phyloP scores from a whole-genome alignment of 1,140 invertebrate genomes.

The Bombus balteatus region DNA sequence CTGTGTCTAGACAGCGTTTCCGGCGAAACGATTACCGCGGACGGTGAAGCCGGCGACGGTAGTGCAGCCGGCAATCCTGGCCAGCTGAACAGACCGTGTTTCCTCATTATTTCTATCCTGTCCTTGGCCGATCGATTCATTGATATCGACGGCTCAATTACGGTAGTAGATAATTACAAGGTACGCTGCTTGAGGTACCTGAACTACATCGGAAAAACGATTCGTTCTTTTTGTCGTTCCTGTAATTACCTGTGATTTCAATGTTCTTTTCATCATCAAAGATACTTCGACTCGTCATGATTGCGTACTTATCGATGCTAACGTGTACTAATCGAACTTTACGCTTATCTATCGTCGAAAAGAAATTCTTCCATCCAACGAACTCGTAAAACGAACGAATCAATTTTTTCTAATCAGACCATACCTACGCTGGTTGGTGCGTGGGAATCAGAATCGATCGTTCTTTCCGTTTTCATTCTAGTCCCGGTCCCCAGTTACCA shows the following conservation, averaged over 20 bases:
- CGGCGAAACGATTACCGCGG: conserved; percentile 89
- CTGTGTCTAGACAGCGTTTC: conserved; percentile 87
- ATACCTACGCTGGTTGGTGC: not conserved
- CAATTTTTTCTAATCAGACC: not conserved
- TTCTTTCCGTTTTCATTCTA: not conserved
- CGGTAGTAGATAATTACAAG: conserved; percentile 29
- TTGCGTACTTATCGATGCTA: not conserved
- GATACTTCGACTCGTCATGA: not conserved
- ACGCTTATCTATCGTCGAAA: no score
- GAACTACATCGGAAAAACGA: not conserved
- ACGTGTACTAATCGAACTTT: no score
- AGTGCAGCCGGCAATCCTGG: conserved; percentile 81
- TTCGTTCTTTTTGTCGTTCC: not conserved
- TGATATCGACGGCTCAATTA: conserved; percentile 41
- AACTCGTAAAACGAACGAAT: not conserved
- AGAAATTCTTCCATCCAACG: not conserved
- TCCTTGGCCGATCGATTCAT: conserved; percentile 49
- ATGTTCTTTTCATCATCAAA: not conserved
- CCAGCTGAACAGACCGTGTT: conserved; percentile 74
- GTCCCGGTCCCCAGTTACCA: not conserved
- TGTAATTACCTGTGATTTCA: not conserved
- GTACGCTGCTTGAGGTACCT: not conserved
- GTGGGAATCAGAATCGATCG: not conserved
- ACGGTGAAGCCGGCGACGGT: conserved; percentile 88
- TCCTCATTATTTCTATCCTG: conserved; percentile 48